Evolutionary conservation across 2,797 vertebrate genomes (phyloP), one percentile per base, ranked within the genome.

Genomic region (Parauchenoglanis ngamensis): DNA sequence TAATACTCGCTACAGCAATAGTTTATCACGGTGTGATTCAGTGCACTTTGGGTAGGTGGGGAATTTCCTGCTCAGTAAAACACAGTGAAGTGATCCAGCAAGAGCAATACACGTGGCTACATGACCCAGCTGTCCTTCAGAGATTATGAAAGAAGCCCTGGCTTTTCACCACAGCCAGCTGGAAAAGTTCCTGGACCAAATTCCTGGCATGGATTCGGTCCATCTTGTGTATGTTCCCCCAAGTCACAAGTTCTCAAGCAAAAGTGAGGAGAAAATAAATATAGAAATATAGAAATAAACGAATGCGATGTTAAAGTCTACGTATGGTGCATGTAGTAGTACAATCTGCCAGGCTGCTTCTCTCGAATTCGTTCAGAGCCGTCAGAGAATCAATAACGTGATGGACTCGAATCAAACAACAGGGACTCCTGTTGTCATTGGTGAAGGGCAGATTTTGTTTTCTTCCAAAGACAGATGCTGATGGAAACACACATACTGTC

Each of bases 121-220:
- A 94, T 92, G 93, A 91, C 85, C 87, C 78, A 89, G 77, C 72
- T 87, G 63, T 89, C 89, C 89, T 90, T 90, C 85, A 88, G 80
- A 89, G 83, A 85, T 84, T 91, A 85, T 89, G 87, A 90, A 90
- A 89, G 65, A 90, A 90, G 75, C 82, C 80, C 86, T 89, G 83
- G 89, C 87, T 90, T 90, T 85, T 89, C 85, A 89, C 76, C 28
- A 52, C 86, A 90, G 88, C 87, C 78, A 87, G 83, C 84, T 91
- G 91, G 88, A 90, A 88, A 83, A 84, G 80, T 88, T 91, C 82
- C 87, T 90, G 87, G 88, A 79, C 86, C 65, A 80, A 85, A 87
- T 88, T 87, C 87, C 85, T 86, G 89, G 65, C 86, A 89, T 68
- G 54, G 79, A 76, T 70, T 85, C 81, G 82, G 85, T 72, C 82